Evolutionary conservation across 1,140 invertebrate genomes (phyloP).

Genomic region (Aphaenogaster floridana): DNA sequence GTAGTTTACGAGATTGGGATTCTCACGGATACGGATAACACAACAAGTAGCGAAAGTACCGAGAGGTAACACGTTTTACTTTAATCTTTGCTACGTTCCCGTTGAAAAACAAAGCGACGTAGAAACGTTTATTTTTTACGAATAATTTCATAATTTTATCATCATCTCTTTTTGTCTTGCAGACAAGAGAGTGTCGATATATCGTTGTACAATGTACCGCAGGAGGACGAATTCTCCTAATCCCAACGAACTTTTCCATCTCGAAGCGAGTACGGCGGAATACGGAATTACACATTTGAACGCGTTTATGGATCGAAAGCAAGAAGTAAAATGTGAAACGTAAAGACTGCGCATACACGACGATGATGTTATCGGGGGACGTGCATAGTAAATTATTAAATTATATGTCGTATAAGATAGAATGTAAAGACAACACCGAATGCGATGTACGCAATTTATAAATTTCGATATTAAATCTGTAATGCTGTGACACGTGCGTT

Average conservation of each 20-base stretch:
- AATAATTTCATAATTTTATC: background rate
- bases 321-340: slow-evolving; percentile 17
- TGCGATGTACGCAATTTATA: slow-evolving; percentile 22
- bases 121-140: background rate
- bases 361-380: background rate
- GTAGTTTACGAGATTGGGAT: slow-evolving; percentile 89
- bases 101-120: background rate
- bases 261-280: background rate
- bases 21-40: slow-evolving; percentile 86
- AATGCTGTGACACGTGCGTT: slow-evolving; percentile 19
- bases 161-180: slow-evolving; percentile 1
- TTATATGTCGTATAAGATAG: background rate
- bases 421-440: background rate
- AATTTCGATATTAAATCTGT: slow-evolving; percentile 34
- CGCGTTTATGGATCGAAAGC: background rate
- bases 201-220: slow-evolving; percentile 25
- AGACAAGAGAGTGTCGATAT: slow-evolving; percentile 54
- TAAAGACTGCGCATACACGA: slow-evolving; percentile 21
- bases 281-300: background rate
- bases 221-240: slow-evolving; percentile 24
- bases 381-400: slow-evolving; percentile 26
- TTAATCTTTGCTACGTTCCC: background rate
- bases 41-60: slow-evolving; percentile 81
- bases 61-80: slow-evolving; percentile 68
- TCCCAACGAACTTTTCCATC: background rate